phyloP scores from a whole-genome alignment of 2,888 invertebrate genomes.

The Brachypterus glaber region DNA sequence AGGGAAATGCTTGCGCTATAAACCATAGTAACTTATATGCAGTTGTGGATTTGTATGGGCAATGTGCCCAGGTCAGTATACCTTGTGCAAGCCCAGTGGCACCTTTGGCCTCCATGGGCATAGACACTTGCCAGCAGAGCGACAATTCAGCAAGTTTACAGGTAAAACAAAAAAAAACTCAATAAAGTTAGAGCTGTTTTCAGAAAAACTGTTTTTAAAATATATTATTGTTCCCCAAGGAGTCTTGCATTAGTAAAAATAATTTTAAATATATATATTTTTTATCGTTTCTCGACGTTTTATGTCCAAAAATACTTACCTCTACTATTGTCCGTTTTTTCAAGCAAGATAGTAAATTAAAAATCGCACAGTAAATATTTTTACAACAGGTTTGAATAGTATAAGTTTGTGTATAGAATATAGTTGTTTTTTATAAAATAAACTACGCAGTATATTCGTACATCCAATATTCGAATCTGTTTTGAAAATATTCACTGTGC shows the following conservation, averaged over 20 bases:
- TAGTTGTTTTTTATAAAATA: too few relatives aligned
- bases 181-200: not conserved
- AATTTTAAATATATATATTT: not conserved
- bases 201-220: not conserved
- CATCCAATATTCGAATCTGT: too few relatives aligned
- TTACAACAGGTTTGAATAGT: too few relatives aligned
- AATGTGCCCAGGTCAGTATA: conserved; percentile 73
- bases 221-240: not conserved
- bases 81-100: conserved; percentile 35
- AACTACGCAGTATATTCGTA: too few relatives aligned
- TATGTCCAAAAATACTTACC: too few relatives aligned
- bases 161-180: too few relatives aligned
- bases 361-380: too few relatives aligned
- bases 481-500: too few relatives aligned
- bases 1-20: conserved; percentile 75
- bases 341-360: too few relatives aligned
- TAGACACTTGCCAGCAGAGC: conserved; percentile 33
- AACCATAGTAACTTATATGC: conserved; percentile 77
- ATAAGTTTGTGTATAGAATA: too few relatives aligned
- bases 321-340: too few relatives aligned
- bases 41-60: conserved; percentile 90
- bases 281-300: too few relatives aligned
- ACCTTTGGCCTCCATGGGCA: conserved; percentile 35
- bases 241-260: not conserved
- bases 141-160: conserved; percentile 38